Evolutionary conservation across 2,797 vertebrate species (phyloP).

Genomic region (Artibeus jamaicensis): DNA sequence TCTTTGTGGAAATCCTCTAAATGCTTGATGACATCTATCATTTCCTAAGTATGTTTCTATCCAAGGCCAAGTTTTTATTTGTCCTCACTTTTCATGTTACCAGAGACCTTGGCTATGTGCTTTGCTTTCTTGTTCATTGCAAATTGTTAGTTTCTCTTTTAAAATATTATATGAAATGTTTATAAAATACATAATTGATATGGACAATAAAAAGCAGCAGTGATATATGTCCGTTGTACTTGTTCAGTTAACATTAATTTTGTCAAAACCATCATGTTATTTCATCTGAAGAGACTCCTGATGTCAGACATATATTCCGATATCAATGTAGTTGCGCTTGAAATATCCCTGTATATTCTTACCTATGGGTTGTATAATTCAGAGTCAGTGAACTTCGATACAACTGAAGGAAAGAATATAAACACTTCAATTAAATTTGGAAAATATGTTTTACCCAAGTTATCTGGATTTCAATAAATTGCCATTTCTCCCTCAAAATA

Average conservation of each 20-base stretch:
- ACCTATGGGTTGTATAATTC: not conserved
- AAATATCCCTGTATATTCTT: not conserved
- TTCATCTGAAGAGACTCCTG: not conserved
- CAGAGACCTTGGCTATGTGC: not conserved
- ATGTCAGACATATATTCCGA: not conserved
- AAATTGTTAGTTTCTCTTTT: not conserved
- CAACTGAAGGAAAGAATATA: not conserved
- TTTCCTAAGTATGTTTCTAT: not conserved
- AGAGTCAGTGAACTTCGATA: not conserved
- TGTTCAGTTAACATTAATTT: not conserved
- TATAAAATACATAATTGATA: not conserved
- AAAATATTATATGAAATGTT: not conserved
- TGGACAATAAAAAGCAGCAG: not conserved
- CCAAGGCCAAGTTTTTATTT: not conserved
- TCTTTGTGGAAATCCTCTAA: not conserved
- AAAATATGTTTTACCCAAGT: not conserved
- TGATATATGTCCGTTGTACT: not conserved
- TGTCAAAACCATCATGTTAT: not conserved
- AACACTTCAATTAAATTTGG: not conserved
- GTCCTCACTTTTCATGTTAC: not conserved
- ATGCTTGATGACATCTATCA: not conserved
- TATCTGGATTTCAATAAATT: not conserved
- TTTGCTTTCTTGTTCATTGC: not conserved
- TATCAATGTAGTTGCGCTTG: not conserved
- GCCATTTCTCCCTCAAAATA: not conserved